phyloP scores from a whole-genome alignment of 37 sponge, comb jelly and placozoan genomes.

The Eunapius fragilis region DNA sequence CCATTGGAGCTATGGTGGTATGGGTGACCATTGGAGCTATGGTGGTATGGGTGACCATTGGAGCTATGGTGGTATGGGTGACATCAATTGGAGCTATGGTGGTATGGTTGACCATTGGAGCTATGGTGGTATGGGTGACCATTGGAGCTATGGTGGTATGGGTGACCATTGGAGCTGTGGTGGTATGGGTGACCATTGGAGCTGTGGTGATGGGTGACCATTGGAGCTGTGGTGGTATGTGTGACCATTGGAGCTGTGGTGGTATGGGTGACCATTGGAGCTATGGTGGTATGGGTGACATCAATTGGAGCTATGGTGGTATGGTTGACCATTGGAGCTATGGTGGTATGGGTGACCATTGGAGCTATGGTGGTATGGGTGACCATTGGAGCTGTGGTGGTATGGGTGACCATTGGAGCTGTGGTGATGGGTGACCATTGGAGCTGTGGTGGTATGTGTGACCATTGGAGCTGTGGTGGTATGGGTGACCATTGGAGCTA shows the following conservation, averaged over 20 bases:
- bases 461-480: not conserved
- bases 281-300: not conserved
- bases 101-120: not conserved
- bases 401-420: not conserved
- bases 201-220: not conserved
- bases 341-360: not conserved
- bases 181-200: not conserved
- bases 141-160: not conserved
- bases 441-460: not conserved
- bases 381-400: not conserved
- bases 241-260: not conserved
- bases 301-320: not conserved
- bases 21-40: not conserved
- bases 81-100: not conserved
- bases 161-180: not conserved
- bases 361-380: not conserved
- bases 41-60: not conserved
- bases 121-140: not conserved
- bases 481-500: not conserved
- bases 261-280: not conserved
- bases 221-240: not conserved
- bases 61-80: not conserved
- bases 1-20: not conserved
- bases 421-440: not conserved
- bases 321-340: not conserved